A percentile compares a stretch with the other conserved stretches of the same genome.
Evolutionary conservation across 2,888 invertebrate genomes (phyloP).

Genomic region (Dexiosoma caninum): DNA sequence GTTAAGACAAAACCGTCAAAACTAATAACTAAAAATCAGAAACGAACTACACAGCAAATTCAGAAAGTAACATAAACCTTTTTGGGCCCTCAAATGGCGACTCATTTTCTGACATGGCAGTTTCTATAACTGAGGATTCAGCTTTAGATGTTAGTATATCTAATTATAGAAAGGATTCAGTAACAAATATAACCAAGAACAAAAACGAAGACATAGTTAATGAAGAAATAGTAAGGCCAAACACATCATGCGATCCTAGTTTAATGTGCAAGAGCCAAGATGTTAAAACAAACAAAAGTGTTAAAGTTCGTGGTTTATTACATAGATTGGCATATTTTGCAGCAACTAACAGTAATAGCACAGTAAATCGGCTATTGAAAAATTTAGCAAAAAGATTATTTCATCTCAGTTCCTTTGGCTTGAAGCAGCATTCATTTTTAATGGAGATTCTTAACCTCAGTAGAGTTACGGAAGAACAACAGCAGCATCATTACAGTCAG

Average conservation of each 20-base stretch:
- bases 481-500: not conserved
- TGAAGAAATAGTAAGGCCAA: not conserved
- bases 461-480: slow-evolving; percentile 3
- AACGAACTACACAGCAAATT: not conserved
- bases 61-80: not conserved
- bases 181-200: too few species aligned
- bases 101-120: slow-evolving; percentile 35
- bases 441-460: slow-evolving; percentile 45
- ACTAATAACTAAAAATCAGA: not conserved
- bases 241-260: not conserved
- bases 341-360: slow-evolving; percentile 36
- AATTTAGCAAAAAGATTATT: slow-evolving; percentile 39
- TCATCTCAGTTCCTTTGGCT: slow-evolving; percentile 16
- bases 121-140: slow-evolving; percentile 45
- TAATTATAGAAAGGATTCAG: slow-evolving; percentile 11
- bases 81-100: slow-evolving; percentile 22
- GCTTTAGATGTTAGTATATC: not conserved
- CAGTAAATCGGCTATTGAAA: slow-evolving; percentile 22
- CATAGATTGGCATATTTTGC: slow-evolving; percentile 50
- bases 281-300: slow-evolving; percentile 4
- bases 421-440: slow-evolving; percentile 41
- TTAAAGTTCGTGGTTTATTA: slow-evolving; percentile 36
- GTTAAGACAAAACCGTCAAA: not conserved
- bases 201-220: not conserved
- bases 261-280: not conserved